A percentile compares a stretch with the other conserved stretches of the same genome.
Conservation (phyloP, 2,113 vertebrate genomes). For the Gallinago paraguaiae region DNA sequence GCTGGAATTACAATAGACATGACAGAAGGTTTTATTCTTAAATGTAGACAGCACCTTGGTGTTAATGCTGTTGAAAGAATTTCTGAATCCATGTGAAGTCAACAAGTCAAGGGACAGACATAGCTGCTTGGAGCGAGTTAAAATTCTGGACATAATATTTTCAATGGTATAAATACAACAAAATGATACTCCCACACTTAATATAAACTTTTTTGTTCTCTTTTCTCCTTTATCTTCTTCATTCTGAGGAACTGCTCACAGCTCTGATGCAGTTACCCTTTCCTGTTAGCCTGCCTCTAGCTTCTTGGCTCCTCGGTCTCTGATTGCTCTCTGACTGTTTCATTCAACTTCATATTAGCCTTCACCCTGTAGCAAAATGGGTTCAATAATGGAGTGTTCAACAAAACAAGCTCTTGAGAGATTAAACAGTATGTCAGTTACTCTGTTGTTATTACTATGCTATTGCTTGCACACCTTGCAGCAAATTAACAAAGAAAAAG, state of each 20-base stretch:
- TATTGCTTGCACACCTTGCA: rapidly evolving
- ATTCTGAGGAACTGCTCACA: background rate
- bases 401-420: background rate
- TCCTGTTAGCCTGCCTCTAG: background rate
- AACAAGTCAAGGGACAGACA: background rate
- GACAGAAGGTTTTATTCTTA: background rate
- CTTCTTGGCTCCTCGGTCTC: background rate
- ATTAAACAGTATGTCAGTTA: background rate
- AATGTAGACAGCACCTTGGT: background rate
- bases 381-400: background rate
- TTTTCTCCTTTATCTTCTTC: background rate
- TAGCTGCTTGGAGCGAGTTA: background rate
- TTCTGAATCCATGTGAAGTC: background rate
- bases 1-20: background rate
- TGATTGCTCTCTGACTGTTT: background rate
- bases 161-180: background rate
- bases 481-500: background rate
- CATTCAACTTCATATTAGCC: background rate
- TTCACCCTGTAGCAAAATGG: background rate
- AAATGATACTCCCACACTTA: background rate
- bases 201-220: background rate
- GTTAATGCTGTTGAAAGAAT: background rate
- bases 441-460: background rate
- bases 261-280: background rate
- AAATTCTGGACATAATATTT: background rate